phyloP scores from a whole-genome alignment of 2,113 vertebrate genomes.

The Aepyceros melampus region DNA sequence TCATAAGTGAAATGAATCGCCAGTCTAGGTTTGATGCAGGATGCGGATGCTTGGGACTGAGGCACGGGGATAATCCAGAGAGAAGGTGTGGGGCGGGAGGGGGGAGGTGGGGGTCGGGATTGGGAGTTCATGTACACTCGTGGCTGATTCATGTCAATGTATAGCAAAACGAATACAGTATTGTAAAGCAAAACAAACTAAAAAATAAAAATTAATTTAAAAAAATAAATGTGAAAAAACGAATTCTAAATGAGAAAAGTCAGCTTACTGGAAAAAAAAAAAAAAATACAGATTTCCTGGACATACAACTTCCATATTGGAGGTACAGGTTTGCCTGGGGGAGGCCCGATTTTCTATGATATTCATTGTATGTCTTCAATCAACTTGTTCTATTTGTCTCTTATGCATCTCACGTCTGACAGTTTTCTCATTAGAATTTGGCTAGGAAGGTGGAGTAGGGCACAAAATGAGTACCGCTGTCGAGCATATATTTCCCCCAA shows the following conservation, averaged over 20 bases:
- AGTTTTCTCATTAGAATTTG: neutral
- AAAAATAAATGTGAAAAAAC: neutral
- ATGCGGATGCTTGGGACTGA: no score
- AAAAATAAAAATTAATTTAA: no score
- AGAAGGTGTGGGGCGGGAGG: no score
- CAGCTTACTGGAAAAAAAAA: no score
- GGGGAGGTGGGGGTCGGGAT: no score
- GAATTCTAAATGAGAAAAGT: neutral
- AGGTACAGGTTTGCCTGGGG: rapidly evolving
- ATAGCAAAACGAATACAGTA: no score
- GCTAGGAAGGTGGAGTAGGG: neutral
- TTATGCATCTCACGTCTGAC: rapidly evolving
- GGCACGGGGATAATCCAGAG: no score
- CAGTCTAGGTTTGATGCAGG: no score
- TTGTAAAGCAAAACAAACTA: no score
- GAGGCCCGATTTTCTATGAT: neutral
- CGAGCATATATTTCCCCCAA: neutral
- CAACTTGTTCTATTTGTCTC: neutral
- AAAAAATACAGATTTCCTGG: neutral
- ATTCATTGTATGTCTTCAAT: neutral
- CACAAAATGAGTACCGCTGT: neutral
- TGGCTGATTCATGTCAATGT: no score
- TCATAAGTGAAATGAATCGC: no score
- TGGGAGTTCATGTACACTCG: no score
- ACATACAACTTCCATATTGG: neutral